Conservation (phyloP, 2,113 vertebrate species). For the Urocitellus parryii region DNA sequence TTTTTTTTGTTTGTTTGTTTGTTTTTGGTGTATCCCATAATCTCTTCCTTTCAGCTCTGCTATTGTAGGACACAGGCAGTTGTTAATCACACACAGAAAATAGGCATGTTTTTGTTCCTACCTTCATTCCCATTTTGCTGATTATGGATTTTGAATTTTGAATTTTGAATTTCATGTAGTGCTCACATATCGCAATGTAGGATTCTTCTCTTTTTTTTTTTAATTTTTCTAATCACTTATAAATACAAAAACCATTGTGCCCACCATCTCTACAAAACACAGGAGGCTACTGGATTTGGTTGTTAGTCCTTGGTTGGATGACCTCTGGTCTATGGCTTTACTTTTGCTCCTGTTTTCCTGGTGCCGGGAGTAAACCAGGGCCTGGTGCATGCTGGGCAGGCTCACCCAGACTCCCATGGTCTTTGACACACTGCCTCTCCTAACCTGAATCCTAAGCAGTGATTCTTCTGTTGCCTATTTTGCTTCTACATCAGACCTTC, state of each 20-base stretch:
- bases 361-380: too few relatives aligned
- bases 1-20: not conserved
- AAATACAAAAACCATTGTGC: not conserved
- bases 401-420: too few relatives aligned
- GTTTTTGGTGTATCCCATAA: too few relatives aligned
- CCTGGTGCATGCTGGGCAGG: too few relatives aligned
- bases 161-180: not conserved
- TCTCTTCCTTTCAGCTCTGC: not conserved
- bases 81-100: not conserved
- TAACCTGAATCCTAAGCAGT: too few relatives aligned
- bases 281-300: not conserved
- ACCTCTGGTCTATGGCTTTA: not conserved
- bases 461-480: not conserved
- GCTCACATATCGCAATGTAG: not conserved
- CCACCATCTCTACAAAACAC: too few relatives aligned
- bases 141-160: not conserved
- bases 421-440: too few relatives aligned
- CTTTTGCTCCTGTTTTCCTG: too few relatives aligned
- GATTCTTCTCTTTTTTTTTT: not conserved
- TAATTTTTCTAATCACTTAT: not conserved
- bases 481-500: not conserved
- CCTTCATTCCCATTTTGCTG: not conserved
- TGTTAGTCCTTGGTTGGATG: not conserved
- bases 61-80: not conserved
- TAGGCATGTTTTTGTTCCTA: not conserved